Conservation (phyloP, 1,140 invertebrate species). For the Hyles vespertilio region DNA sequence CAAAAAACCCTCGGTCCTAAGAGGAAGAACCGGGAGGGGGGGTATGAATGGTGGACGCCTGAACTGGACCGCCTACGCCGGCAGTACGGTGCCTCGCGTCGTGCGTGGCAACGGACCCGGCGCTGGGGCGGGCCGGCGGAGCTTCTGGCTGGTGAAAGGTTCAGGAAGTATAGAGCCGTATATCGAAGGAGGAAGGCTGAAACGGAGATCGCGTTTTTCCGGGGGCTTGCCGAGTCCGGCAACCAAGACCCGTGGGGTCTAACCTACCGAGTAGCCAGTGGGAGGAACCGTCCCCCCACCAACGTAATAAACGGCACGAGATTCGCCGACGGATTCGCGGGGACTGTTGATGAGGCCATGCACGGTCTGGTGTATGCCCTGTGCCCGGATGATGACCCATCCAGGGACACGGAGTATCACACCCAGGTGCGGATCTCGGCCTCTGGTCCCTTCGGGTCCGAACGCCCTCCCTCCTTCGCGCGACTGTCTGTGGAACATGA, state of each 20-base stretch:
- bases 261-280: constrained; percentile 23
- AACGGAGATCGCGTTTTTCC: constrained; percentile 16
- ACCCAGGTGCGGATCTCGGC: constrained; percentile 12
- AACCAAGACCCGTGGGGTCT: constrained; percentile 34
- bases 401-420: constrained; percentile 17
- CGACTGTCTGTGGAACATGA: constrained; percentile 7
- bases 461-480: constrained; percentile 5
- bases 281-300: constrained; percentile 13
- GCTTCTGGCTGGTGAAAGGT: not conserved
- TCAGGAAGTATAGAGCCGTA: constrained; percentile 3
- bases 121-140: constrained; percentile 12
- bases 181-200: constrained; percentile 26
- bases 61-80: constrained; percentile 18
- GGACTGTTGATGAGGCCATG: constrained; percentile 24
- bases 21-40: no score
- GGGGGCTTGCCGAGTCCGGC: constrained; percentile 23
- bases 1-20: no score
- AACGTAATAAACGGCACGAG: constrained; percentile 24
- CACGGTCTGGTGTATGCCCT: constrained; percentile 20
- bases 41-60: constrained; percentile 30
- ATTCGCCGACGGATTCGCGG: constrained; percentile 16
- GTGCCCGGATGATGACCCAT: constrained; percentile 23
- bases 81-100: constrained; percentile 8
- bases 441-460: constrained; percentile 4
- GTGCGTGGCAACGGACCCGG: constrained; percentile 22